Percentiles rank a stretch among this genome's conserved stretches.
phyloP scores from a whole-genome alignment of 1,140 invertebrate species.

The Chionoecetes opilio region DNA sequence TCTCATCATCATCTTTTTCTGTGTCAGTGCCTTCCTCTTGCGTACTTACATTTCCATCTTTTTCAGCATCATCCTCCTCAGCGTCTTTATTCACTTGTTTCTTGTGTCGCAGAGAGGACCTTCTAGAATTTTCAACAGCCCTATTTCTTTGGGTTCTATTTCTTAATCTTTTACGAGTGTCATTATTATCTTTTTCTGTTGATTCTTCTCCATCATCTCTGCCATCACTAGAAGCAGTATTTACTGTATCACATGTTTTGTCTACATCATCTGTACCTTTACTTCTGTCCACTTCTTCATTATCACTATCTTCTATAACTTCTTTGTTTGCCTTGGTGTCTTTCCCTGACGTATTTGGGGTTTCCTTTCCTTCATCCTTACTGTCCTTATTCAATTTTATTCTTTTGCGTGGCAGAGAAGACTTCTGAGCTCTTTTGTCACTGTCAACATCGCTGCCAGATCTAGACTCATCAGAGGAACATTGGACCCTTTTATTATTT shows the following conservation, averaged over 20 bases:
- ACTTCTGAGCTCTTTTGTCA: background rate
- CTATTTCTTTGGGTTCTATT: background rate
- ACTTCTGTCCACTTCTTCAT: background rate
- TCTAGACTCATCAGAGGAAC: background rate
- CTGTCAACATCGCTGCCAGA: background rate
- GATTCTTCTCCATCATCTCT: background rate
- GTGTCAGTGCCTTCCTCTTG: too few species aligned
- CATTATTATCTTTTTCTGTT: background rate
- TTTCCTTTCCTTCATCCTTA: background rate
- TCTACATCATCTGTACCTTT: background rate
- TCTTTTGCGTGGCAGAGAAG: background rate
- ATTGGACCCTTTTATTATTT: background rate
- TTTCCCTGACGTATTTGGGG: background rate
- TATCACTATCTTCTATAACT: background rate
- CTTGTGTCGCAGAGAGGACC: too few species aligned
- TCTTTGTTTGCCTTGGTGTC: background rate
- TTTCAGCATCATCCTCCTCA: too few species aligned
- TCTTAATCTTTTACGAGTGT: background rate
- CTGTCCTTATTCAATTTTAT: background rate
- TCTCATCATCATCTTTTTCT: slow-evolving; percentile 43
- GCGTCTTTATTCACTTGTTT: too few species aligned
- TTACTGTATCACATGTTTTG: too few species aligned
- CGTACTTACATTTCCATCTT: too few species aligned
- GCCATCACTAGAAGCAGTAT: too few species aligned
- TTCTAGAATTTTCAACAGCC: slow-evolving; percentile 27